Percentiles rank a stretch among this genome's conserved stretches.
Evolutionary conservation across 2,113 vertebrate species (phyloP).

Genomic region (Prunella himalayana): DNA sequence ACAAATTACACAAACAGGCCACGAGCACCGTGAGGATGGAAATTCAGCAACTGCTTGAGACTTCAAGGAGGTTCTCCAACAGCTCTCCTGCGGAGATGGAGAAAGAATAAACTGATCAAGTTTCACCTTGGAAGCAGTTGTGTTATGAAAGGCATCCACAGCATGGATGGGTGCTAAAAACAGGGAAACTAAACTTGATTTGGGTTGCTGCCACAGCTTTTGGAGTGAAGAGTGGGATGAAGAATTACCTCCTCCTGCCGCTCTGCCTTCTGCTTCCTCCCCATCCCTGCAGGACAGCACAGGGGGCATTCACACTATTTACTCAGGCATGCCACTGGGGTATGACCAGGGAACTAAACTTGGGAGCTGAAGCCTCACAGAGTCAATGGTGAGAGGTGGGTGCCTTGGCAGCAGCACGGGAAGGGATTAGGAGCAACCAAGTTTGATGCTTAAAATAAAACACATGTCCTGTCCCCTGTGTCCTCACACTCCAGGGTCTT

Average conservation of each 20-base stretch:
- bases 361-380: not conserved
- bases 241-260: not conserved
- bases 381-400: not conserved
- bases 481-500: not conserved
- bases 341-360: conserved; percentile 2
- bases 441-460: conserved; percentile 61
- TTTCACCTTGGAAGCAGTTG: not conserved
- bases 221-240: rapidly evolving
- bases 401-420: conserved; percentile 7
- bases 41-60: not conserved
- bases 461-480: not conserved
- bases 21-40: not conserved
- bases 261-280: not conserved
- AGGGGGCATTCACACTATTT: not conserved
- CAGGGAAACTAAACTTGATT: not conserved
- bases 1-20: not conserved
- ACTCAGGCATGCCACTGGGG: not conserved
- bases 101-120: not conserved
- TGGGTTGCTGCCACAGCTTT: not conserved
- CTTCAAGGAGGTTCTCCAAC: not conserved
- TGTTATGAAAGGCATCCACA: not conserved
- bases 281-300: not conserved
- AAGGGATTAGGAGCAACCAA: conserved; percentile 58
- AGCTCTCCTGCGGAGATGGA: not conserved
- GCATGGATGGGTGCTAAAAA: not conserved